Conservation (phyloP, 2,797 vertebrate species). For the Clarias fuscus region DNA sequence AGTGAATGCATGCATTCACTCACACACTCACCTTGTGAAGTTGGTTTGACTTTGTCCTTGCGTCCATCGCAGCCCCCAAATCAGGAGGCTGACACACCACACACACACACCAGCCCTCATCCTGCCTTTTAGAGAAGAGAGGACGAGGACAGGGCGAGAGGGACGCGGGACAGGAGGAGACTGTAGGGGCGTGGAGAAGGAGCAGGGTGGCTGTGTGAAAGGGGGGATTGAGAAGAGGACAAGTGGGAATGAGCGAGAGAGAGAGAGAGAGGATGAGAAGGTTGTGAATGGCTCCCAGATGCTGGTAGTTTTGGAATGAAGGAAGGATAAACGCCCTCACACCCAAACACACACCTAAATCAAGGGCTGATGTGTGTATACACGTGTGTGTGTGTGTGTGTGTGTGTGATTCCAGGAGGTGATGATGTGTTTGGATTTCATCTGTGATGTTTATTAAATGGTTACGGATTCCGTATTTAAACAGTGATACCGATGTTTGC, state of each 20-base stretch:
- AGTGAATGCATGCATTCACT: constrained; percentile 27
- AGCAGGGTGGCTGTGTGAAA: constrained; percentile 41
- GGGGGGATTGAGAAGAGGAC: constrained; percentile 35
- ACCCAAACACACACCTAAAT: constrained; percentile 20
- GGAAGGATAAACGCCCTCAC: background rate
- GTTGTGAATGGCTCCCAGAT: constrained; percentile 54
- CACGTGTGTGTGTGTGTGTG: background rate
- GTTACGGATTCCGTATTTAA: background rate
- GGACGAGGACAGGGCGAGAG: constrained; percentile 59
- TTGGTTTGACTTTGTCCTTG: constrained; percentile 60
- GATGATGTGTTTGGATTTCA: background rate
- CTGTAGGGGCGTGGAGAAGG: constrained; percentile 41
- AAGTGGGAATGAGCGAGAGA: constrained; percentile 20
- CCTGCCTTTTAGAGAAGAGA: constrained; percentile 60
- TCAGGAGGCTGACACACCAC: constrained; percentile 57
- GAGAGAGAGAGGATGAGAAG: constrained; percentile 18
- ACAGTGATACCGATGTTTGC: constrained; percentile 27
- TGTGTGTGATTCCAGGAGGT: background rate
- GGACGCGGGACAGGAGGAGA: constrained; percentile 26
- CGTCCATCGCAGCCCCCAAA: constrained; percentile 54
- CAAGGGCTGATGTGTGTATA: background rate
- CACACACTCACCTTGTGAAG: constrained; percentile 59
- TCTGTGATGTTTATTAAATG: constrained; percentile 6
- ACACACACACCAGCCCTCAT: constrained; percentile 70
- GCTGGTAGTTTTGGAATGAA: constrained; percentile 25